These are phyloP conservation scores for Sminthurides aquaticus DNA, from an alignment of 2,888 invertebrate genomes.

Conservation along the genomic window DNA sequence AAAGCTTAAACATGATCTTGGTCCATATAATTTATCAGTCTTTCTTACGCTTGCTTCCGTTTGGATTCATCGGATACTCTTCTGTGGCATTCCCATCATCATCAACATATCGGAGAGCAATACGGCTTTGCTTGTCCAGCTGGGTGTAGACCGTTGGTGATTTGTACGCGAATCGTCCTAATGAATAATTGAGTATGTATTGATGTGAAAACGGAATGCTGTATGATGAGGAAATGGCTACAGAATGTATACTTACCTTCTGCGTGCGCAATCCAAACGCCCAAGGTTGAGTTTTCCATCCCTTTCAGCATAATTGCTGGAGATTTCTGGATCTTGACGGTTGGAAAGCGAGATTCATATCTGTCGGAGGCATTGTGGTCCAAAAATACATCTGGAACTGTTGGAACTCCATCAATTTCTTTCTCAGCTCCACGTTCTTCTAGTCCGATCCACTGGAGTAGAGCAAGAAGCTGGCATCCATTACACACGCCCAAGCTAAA, in stretches of 20 bases:
- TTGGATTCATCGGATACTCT: slow-evolving; percentile 88
- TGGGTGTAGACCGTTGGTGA: slow-evolving; percentile 45
- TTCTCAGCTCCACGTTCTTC: slow-evolving; percentile 14
- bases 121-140: slow-evolving; percentile 53
- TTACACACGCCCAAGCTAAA: slow-evolving; percentile 98
- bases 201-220: slow-evolving; percentile 3
- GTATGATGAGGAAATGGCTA: not conserved
- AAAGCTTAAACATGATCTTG: not conserved
- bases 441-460: slow-evolving; percentile 73
- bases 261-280: slow-evolving; percentile 94
- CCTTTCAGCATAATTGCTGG: slow-evolving; percentile 76
- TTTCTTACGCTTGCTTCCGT: slow-evolving; percentile 67
- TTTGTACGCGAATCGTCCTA: slow-evolving; percentile 52
- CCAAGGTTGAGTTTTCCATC: slow-evolving; percentile 83
- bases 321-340: slow-evolving; percentile 64
- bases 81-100: slow-evolving; percentile 68
- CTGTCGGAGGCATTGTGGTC: slow-evolving; percentile 83
- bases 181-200: slow-evolving; percentile 4
- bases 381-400: slow-evolving; percentile 59
- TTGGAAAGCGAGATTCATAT: slow-evolving; percentile 73
- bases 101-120: slow-evolving; percentile 77
- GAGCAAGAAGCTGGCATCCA: slow-evolving; percentile 91
- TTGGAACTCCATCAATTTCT: slow-evolving; percentile 43
- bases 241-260: slow-evolving; percentile 75
- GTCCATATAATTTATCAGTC: not conserved